Base-by-base conservation (phyloP, 2,888 invertebrate species). In the Pterostichus madidus region DNA sequence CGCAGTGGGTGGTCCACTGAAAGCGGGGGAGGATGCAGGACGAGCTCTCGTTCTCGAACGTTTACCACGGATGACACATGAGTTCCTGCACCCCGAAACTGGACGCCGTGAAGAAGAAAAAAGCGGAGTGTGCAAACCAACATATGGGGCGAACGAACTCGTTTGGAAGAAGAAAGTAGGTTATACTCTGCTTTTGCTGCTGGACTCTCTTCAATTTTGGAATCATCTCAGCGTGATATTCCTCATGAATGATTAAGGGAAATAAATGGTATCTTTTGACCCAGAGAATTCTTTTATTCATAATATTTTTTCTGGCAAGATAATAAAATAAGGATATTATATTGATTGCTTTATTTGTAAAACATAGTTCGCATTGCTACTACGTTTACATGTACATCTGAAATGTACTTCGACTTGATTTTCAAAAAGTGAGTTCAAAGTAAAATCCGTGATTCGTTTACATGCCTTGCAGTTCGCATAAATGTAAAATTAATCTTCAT, bases 51-150 rank as follows among this genome's bases (percentile, higher is more conserved):
- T 49, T 49, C 31, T 13, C 31, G 52, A 53, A 49, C 52, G 75
- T 49, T 76, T 71, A 46, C 71, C 71, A 17, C 61, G 79, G 64
- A 79, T 79, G 79, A 79, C 64, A 79, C 64, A 79, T 61, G 79
- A 64, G 79, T 61, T 79, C 46, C 75, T 44, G 78, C 39, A 78
- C 44, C 61, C 61, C 59, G 78, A 32, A 52, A 76, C 75, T 24
- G 75, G 52, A 8, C 49, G 64, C 3, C 4, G 64, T n/a, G 17
- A 64, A 31, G 39, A 49, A 13, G n/a, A 75, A 75, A 75, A 24
- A 75, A 32, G 52, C 75, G 32, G 52, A 75, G 35, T 64, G 32
- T 64, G 64, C 75, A 49, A 49, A 75, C 64, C 64, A 32, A 13
- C 52, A 75, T 75, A 49, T 49, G 13, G 52, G 75, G 49, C 35